Conservation (phyloP, 2,113 vertebrate species). For the Antidorcas marsupialis region DNA sequence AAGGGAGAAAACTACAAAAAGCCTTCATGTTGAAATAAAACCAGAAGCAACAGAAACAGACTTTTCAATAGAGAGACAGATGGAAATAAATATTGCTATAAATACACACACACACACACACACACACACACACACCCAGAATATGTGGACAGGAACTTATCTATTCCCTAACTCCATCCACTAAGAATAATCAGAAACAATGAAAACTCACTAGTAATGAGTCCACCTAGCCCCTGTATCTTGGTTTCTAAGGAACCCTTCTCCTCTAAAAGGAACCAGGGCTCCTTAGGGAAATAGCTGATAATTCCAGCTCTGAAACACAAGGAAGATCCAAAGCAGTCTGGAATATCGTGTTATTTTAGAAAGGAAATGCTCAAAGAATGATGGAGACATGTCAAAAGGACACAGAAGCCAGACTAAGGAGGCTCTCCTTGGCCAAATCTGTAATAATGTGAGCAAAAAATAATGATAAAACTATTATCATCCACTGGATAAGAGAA, state of each 20-base stretch:
- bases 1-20: not conserved
- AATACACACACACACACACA: not conserved
- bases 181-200: not conserved
- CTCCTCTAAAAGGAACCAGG: not conserved
- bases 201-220: not conserved
- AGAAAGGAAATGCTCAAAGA: not conserved
- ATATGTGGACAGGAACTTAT: not conserved
- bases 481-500: not conserved
- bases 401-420: not conserved
- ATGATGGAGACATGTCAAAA: not conserved
- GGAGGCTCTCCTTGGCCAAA: not conserved
- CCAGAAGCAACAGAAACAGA: not conserved
- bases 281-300: not conserved
- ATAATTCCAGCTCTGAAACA: not conserved
- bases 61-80: not conserved
- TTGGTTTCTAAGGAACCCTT: not conserved
- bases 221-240: not conserved
- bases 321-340: not conserved
- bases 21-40: not conserved
- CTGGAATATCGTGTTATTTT: not conserved
- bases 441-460: not conserved
- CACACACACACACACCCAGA: not conserved
- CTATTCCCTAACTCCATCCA: not conserved
- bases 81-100: not conserved
- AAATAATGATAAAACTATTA: not conserved